Base-by-base conservation (phyloP, 1,140 invertebrate species). In the Capitella teleta region DNA sequence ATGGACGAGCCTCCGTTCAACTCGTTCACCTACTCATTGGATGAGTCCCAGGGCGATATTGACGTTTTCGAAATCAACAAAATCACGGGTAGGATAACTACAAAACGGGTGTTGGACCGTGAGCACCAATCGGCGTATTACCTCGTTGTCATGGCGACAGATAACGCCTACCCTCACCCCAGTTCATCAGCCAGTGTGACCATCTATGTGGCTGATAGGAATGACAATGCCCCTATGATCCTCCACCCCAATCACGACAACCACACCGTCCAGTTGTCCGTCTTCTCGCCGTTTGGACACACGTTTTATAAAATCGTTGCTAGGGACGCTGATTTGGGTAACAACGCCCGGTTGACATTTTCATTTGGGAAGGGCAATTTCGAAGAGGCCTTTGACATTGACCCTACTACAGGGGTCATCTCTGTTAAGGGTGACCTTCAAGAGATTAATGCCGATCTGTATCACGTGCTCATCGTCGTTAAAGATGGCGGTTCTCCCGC, bases 41-140 rank as follows among this genome's bases (percentile, higher is more conserved):
- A 28, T 19, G 6, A 44, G 23, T 26, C 38, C 21, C 19, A 40
- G 19, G 38, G 38, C 38, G 26, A 26, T 26, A 44, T n/a, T 8
- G 25, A 26, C 26, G 19, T 26, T 26, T 44, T 44, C 26, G 16
- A 8, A 28, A 36, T 54, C 23, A 89, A 94, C 68, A 77, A 8
- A 12, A 87, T 55, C 89, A 95, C 77, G 79, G 73, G 56, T 80
- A 25, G 18, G 21, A 44, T 44, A 23, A 26, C 42, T 21, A 53
- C 91, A 0, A 82, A 12, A 26, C 18, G 18, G 10, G 40, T 53
- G 16, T 47, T 53, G 34, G 52, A 53, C 28, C 46, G 52, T 2
- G 52, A 53, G 40, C 14, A 25, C 25, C 46, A 49, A 16, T n/a
- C 45, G 12, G 25, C 16, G 18, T 34, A 53, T 26, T 18, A 41